Percentiles rank a stretch among this genome's conserved stretches.
Conservation (phyloP, 2,113 vertebrate genomes). For the Hemibagrus wyckioides region DNA sequence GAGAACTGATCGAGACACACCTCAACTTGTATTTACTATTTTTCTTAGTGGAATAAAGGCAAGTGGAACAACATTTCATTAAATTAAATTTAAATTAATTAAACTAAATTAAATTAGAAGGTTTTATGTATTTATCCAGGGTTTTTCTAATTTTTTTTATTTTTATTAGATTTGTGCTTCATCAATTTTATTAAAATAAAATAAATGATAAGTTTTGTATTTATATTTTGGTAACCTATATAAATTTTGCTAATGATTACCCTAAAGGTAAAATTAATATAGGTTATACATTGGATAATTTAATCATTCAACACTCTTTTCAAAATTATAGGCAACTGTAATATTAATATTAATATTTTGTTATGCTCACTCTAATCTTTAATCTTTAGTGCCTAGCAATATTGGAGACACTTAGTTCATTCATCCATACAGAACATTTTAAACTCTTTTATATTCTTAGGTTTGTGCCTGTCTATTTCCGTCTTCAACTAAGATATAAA, state of each 20-base stretch:
- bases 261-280: background rate
- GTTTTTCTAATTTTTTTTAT: background rate
- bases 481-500: background rate
- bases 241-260: background rate
- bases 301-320: background rate
- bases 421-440: background rate
- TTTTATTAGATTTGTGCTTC: background rate
- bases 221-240: background rate
- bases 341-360: background rate
- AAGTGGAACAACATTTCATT: background rate
- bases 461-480: background rate
- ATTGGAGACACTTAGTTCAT: background rate
- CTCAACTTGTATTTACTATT: background rate
- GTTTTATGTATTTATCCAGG: background rate
- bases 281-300: background rate
- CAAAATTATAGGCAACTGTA: background rate
- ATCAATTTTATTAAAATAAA: too few species aligned
- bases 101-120: background rate
- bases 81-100: too few species aligned
- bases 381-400: background rate
- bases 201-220: background rate
- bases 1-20: too few species aligned
- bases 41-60: background rate
- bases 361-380: background rate
- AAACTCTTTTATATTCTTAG: background rate